Conservation (phyloP, 2,797 vertebrate genomes). For the Lophura swinhoii region DNA sequence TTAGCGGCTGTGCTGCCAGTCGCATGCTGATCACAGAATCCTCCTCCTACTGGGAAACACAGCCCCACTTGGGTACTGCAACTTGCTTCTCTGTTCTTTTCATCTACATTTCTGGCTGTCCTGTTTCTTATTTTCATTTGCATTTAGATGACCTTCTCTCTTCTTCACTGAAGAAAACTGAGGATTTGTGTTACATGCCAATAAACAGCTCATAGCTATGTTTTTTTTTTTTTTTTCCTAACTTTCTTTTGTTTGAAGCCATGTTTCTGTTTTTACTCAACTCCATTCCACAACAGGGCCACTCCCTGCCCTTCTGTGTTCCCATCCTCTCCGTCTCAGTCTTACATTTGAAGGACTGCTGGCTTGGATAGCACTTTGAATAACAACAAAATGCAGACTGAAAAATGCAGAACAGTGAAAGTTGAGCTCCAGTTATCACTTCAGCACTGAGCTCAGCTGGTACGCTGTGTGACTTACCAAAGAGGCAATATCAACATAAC, state of each 20-base stretch:
- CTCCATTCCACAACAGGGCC: not conserved
- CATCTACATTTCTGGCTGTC: not conserved
- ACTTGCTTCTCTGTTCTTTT: not conserved
- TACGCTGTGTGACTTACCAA: not conserved
- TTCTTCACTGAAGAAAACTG: not conserved
- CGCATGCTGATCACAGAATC: accelerated
- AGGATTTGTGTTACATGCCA: not conserved
- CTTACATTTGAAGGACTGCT: not conserved
- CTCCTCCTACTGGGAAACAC: not conserved
- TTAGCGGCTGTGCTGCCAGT: not conserved
- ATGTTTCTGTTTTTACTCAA: not conserved
- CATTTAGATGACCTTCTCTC: not conserved
- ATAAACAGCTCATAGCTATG: not conserved
- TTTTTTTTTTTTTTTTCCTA: not conserved
- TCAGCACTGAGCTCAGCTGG: not conserved
- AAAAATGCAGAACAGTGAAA: not conserved
- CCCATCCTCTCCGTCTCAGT: not conserved
- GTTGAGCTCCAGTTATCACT: not conserved
- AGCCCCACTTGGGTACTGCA: not conserved
- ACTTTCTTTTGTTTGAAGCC: not conserved
- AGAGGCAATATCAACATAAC: not conserved
- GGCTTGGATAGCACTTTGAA: not conserved
- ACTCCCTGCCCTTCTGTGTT: not conserved
- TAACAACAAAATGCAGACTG: not conserved
- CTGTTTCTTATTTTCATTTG: not conserved